A percentile compares a stretch with the other conserved stretches of the same genome.
Evolutionary conservation across 2,888 invertebrate species (phyloP).

Genomic region (Parnassius mnemosyne): DNA sequence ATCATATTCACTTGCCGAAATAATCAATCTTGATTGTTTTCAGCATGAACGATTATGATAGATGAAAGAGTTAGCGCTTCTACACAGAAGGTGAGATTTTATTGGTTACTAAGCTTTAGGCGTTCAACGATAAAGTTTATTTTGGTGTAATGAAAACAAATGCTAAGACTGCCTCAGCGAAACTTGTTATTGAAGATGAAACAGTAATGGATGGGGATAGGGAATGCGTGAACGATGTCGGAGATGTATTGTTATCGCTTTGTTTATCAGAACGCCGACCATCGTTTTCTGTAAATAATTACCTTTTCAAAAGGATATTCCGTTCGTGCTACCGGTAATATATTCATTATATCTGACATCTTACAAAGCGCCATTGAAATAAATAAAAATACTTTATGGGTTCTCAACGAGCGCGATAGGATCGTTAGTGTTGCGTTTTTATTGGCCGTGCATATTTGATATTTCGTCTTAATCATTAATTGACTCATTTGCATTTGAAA

Average conservation of each 20-base stretch:
- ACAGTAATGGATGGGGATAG: conserved; percentile 78
- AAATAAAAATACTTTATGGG: conserved; percentile 71
- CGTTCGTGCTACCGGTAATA: conserved; percentile 74
- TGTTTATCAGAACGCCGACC: conserved; percentile 76
- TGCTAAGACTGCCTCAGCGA: conserved; percentile 55
- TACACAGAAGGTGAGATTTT: conserved; percentile 56
- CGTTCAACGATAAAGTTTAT: conserved; percentile 46
- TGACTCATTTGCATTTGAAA: conserved; percentile 51
- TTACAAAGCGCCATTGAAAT: conserved; percentile 72
- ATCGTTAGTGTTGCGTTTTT: conserved; percentile 41
- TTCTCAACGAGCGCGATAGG: conserved; percentile 49
- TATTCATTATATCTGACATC: conserved; percentile 77
- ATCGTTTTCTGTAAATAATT: conserved; percentile 78
- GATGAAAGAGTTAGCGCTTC: conserved; percentile 81
- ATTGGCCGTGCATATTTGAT: conserved; percentile 53
- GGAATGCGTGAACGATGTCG: conserved; percentile 78
- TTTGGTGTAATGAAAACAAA: conserved; percentile 37
- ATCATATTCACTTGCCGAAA: conserved; percentile 41
- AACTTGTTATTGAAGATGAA: conserved; percentile 78
- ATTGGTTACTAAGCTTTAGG: conserved; percentile 50
- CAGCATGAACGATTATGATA: conserved; percentile 81
- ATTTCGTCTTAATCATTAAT: conserved; percentile 48
- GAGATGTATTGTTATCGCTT: conserved; percentile 77
- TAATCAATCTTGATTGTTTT: conserved; percentile 80
- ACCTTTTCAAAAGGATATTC: conserved; percentile 73